phyloP scores from a whole-genome alignment of 1,140 invertebrate genomes.

The Hydropsyche tenuis region DNA sequence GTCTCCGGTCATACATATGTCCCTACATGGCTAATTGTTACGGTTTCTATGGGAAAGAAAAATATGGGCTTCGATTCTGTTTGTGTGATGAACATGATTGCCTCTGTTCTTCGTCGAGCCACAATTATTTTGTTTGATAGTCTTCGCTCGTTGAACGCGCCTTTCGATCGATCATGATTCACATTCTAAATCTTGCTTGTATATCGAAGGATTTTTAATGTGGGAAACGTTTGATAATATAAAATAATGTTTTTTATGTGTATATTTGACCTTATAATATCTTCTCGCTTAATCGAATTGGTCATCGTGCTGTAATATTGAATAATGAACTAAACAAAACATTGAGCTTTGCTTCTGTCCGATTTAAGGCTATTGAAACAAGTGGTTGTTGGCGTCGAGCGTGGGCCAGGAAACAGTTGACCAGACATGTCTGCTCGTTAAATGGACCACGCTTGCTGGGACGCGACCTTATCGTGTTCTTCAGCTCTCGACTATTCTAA shows the following conservation, averaged over 20 bases:
- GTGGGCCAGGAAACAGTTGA: conserved; percentile 19
- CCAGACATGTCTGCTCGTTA: conserved; percentile 28
- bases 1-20: not conserved
- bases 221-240: no score
- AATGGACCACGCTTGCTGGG: conserved; percentile 15
- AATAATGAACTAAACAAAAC: no score
- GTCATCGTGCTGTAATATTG: no score
- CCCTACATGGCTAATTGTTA: conserved; percentile 30
- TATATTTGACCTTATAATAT: no score
- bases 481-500: conserved; percentile 18
- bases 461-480: conserved; percentile 12
- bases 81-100: not conserved
- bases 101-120: no score
- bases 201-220: no score
- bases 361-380: conserved; percentile 17
- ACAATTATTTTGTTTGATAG: no score
- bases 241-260: no score
- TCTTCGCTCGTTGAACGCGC: no score
- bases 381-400: conserved; percentile 16
- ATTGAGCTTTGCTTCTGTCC: not conserved
- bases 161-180: no score
- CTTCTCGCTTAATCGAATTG: no score
- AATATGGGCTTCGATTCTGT: not conserved
- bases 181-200: no score
- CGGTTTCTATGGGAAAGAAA: conserved; percentile 36